A percentile compares a stretch with the other conserved stretches of the same genome.
Conservation (phyloP, 2,888 invertebrate species). For the Ashinkailepas kermadecensis region DNA sequence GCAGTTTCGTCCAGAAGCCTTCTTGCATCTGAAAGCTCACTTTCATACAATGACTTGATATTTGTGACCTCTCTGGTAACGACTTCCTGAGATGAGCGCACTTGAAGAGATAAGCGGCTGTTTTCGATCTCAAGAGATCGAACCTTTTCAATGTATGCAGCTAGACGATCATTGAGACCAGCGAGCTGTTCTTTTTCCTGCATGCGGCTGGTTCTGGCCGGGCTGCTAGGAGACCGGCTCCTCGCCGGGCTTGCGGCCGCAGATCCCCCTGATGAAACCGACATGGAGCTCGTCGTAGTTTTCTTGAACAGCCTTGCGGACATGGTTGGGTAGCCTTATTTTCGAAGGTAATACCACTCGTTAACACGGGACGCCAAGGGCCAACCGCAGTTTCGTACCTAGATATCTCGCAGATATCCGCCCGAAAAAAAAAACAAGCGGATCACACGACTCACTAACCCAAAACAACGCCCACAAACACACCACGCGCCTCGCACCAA, state of each 20-base stretch:
- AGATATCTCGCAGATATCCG: too few species aligned
- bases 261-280: not conserved
- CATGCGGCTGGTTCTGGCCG: constrained; percentile 77
- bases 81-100: constrained; percentile 67
- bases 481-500: not conserved
- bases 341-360: not conserved
- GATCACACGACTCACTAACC: not conserved
- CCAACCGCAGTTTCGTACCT: too few species aligned
- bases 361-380: too few species aligned
- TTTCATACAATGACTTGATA: constrained; percentile 85
- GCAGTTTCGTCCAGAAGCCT: constrained; percentile 85
- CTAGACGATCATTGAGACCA: constrained; percentile 90
- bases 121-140: constrained; percentile 89
- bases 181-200: constrained; percentile 92
- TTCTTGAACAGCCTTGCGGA: constrained; percentile 7
- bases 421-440: not conserved
- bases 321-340: not conserved
- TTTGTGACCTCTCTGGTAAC: constrained; percentile 79
- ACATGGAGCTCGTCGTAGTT: not conserved
- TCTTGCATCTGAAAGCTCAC: constrained; percentile 82
- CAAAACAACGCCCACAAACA: not conserved
- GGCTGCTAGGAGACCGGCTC: constrained; percentile 58
- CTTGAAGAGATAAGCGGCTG: constrained; percentile 69
- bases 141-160: constrained; percentile 91
- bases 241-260: not conserved